phyloP scores from a whole-genome alignment of 1,140 invertebrate species.

The Aplysia californica region DNA sequence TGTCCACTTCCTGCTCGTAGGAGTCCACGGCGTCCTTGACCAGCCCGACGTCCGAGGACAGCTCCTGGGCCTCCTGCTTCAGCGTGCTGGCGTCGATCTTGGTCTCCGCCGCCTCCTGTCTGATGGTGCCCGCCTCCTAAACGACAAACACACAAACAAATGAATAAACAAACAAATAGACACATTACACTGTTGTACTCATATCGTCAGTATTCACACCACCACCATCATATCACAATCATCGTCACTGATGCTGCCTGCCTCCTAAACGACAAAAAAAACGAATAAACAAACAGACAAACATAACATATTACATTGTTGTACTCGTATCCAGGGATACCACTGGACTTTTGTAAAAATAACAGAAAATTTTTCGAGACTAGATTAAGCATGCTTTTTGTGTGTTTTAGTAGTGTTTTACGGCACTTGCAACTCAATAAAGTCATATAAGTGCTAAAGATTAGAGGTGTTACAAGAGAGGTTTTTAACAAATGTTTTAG shows the following conservation, averaged over 20 bases:
- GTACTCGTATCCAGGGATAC: no score
- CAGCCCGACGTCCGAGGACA: slow-evolving; percentile 68
- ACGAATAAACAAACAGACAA: no score
- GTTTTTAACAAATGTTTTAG: no score
- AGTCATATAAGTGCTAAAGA: no score
- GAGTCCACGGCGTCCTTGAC: slow-evolving; percentile 71
- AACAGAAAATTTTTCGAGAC: no score
- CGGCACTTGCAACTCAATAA: no score
- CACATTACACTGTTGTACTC: background rate
- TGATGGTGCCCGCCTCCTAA: slow-evolving; percentile 81
- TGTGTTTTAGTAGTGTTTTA: no score
- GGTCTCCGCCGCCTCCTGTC: slow-evolving; percentile 80
- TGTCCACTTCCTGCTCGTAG: slow-evolving; percentile 77
- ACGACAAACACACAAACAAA: background rate
- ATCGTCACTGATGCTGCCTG: background rate
- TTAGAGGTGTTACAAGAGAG: no score
- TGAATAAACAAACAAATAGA: background rate
- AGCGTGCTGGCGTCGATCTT: slow-evolving; percentile 80
- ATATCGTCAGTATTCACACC: background rate
- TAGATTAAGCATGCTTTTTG: no score
- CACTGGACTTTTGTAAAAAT: no score
- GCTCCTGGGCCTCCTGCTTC: slow-evolving; percentile 80
- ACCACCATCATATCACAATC: background rate
- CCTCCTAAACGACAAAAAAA: background rate
- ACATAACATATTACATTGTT: no score